Percentiles rank a stretch among this genome's conserved stretches.
phyloP scores from a whole-genome alignment of 2,797 vertebrate species.

The Coranthus polyacanthus region DNA sequence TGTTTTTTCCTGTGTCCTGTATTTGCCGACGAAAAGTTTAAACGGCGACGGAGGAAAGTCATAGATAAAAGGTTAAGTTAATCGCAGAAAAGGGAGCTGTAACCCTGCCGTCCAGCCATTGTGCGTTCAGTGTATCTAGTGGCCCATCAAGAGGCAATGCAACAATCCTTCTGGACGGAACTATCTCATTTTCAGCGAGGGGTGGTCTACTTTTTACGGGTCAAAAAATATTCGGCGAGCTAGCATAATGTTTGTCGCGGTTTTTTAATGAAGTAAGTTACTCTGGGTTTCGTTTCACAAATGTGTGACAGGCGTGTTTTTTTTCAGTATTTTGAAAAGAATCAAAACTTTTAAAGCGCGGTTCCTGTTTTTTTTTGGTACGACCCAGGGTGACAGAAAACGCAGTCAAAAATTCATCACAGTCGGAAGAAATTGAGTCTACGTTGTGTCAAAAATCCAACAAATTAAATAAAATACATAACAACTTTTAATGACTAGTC shows the following conservation, averaged over 20 bases:
- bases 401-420: slow-evolving; percentile 50
- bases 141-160: slow-evolving; percentile 70
- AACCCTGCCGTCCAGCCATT: slow-evolving; percentile 4
- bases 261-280: no score
- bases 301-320: no score
- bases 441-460: slow-evolving; percentile 13
- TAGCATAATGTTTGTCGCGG: rapidly evolving
- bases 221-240: neutral
- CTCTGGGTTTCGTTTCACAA: neutral
- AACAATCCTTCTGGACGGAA: slow-evolving; percentile 76
- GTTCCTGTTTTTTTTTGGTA: slow-evolving; percentile 31
- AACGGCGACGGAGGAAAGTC: neutral
- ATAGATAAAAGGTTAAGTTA: slow-evolving; percentile 21
- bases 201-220: neutral
- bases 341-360: neutral
- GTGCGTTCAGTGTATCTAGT: slow-evolving; percentile 60
- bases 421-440: slow-evolving; percentile 2
- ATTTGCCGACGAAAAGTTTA: slow-evolving; percentile 14
- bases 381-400: slow-evolving; percentile 62
- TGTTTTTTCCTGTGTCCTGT: slow-evolving; percentile 15
- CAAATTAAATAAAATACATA: neutral
- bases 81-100: slow-evolving; percentile 1
- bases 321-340: rapidly evolving
- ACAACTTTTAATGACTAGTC: no score
- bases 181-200: slow-evolving; percentile 51